Evolutionary conservation across 1,140 invertebrate genomes (phyloP).

Genomic region (Eumeta japonica): DNA sequence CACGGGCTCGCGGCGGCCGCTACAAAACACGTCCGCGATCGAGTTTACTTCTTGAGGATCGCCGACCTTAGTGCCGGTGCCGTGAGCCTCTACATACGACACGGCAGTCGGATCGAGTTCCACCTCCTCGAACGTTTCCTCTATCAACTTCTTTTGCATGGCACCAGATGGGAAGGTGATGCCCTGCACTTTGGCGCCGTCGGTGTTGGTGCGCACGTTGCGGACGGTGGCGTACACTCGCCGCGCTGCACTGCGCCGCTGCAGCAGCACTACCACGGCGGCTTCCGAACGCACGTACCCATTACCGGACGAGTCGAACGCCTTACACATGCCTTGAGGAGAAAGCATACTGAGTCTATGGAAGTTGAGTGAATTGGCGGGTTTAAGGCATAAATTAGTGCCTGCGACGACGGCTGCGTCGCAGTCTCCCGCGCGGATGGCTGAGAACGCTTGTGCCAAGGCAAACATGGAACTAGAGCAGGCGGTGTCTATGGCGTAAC

Average conservation of each 20-base stretch:
- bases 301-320: slow-evolving; percentile 86
- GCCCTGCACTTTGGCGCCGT: slow-evolving; percentile 84
- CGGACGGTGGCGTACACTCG: slow-evolving; percentile 85
- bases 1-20: slow-evolving; percentile 74
- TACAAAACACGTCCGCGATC: slow-evolving; percentile 89
- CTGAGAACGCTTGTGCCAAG: slow-evolving; percentile 79
- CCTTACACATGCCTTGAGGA: slow-evolving; percentile 85
- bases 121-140: slow-evolving; percentile 80
- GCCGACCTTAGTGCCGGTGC: slow-evolving; percentile 91
- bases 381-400: slow-evolving; percentile 80
- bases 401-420: slow-evolving; percentile 92
- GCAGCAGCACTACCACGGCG: slow-evolving; percentile 76
- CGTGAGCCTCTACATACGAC: slow-evolving; percentile 91
- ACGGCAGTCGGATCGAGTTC: slow-evolving; percentile 80
- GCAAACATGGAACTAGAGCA: slow-evolving; percentile 92
- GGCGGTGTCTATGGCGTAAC: slow-evolving; percentile 91
- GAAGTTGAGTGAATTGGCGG: slow-evolving; percentile 88
- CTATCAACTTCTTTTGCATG: slow-evolving; percentile 84
- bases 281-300: slow-evolving; percentile 94
- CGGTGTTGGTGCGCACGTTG: slow-evolving; percentile 84
- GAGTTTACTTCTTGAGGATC: slow-evolving; percentile 96
- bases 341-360: slow-evolving; percentile 86
- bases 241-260: slow-evolving; percentile 72
- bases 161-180: slow-evolving; percentile 89
- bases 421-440: slow-evolving; percentile 82